Percentiles rank a stretch among this genome's conserved stretches.
phyloP scores from a whole-genome alignment of 2,113 vertebrate species.

The Labrus mixtus region DNA sequence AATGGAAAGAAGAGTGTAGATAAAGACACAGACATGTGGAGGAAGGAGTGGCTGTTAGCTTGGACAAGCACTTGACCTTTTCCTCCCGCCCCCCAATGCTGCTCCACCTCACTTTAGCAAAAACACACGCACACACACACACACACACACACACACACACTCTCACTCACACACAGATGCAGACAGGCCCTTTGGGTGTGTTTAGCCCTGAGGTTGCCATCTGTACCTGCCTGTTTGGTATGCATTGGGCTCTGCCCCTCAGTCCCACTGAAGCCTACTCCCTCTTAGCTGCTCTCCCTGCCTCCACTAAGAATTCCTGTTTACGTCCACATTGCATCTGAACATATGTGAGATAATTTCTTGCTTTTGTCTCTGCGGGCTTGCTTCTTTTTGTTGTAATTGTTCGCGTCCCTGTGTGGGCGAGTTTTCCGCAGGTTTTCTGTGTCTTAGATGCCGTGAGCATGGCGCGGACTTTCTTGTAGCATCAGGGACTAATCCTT shows the following conservation, averaged over 20 bases:
- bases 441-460: conserved; percentile 10
- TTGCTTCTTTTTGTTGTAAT: conserved; percentile 13
- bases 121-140: conserved; percentile 13
- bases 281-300: conserved; percentile 39
- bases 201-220: conserved; percentile 75
- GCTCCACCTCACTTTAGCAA: conserved; percentile 20
- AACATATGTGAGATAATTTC: conserved; percentile 5
- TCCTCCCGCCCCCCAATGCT: conserved; percentile 27
- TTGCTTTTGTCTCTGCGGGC: conserved; percentile 10
- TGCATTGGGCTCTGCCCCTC: conserved; percentile 57
- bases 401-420: neutral
- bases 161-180: conserved; percentile 20
- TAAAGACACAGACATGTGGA: conserved; percentile 8
- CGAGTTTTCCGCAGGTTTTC: neutral
- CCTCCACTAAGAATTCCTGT: conserved; percentile 24
- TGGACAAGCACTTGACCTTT: conserved; percentile 64
- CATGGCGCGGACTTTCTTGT: conserved; percentile 25
- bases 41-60: conserved; percentile 31
- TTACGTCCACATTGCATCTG: conserved; percentile 4
- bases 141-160: conserved; percentile 16
- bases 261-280: conserved; percentile 35
- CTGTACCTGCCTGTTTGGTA: conserved; percentile 77
- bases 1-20: conserved; percentile 26
- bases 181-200: conserved; percentile 58
- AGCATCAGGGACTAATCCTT: conserved; percentile 49